These are phyloP conservation scores for Pelecanoides urinatrix DNA, from an alignment of 2,113 vertebrate species.

Conservation along the genomic window DNA sequence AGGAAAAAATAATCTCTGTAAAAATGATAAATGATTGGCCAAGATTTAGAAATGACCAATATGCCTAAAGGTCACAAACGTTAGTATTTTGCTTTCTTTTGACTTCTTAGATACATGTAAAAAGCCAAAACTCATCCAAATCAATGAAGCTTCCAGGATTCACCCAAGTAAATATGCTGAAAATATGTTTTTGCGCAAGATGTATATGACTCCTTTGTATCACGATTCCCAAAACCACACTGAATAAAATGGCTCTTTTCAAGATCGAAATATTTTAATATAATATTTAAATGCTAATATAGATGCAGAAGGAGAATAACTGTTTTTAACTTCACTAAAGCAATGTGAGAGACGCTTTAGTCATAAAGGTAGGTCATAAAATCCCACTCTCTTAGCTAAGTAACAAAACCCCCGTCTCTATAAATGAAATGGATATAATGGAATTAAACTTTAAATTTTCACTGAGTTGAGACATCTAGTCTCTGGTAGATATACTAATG, in stretches of 20 bases:
- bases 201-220: neutral
- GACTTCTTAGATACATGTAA: neutral
- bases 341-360: neutral
- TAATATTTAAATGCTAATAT: neutral
- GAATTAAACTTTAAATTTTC: neutral
- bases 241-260: neutral
- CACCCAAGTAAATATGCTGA: neutral
- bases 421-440: neutral
- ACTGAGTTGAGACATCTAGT: neutral
- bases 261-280: neutral
- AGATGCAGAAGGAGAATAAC: neutral
- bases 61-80: neutral
- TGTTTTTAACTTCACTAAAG: neutral
- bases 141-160: neutral
- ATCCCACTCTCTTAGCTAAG: neutral
- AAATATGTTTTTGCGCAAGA: neutral
- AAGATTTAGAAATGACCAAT: neutral
- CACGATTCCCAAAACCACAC: neutral
- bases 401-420: neutral
- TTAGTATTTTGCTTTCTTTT: neutral
- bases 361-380: neutral
- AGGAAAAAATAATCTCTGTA: neutral
- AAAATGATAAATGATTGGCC: neutral
- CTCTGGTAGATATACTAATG: neutral
- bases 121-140: neutral